Percentiles rank a stretch among this genome's conserved stretches.
These are phyloP conservation scores for Rhodophaea formosa DNA, from an alignment of 2,888 invertebrate species.

Conservation along the genomic window DNA sequence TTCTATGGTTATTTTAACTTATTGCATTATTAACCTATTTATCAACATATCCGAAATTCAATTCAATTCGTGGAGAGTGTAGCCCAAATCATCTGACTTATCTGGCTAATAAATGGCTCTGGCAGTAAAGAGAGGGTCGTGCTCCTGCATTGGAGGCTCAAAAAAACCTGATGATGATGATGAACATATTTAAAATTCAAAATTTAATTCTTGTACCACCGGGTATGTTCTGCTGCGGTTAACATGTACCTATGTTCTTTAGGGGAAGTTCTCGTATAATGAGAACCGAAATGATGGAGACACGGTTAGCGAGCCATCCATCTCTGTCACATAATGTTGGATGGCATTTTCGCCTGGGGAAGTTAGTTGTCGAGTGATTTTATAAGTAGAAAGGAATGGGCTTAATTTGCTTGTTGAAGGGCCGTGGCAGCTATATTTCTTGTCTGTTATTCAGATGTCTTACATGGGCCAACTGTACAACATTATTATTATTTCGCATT, in stretches of 20 bases:
- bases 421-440: neutral
- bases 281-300: slow-evolving; percentile 62
- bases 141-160: too few relatives aligned
- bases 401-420: slow-evolving; percentile 12
- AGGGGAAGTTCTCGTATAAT: slow-evolving; percentile 40
- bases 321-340: slow-evolving; percentile 40
- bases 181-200: neutral
- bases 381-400: slow-evolving; percentile 9
- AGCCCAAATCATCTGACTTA: too few relatives aligned
- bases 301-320: slow-evolving; percentile 57
- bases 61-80: too few relatives aligned
- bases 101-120: too few relatives aligned
- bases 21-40: too few relatives aligned
- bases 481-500: too few relatives aligned
- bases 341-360: slow-evolving; percentile 21
- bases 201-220: slow-evolving; percentile 11
- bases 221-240: slow-evolving; percentile 17
- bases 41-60: too few relatives aligned
- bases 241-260: slow-evolving; percentile 17
- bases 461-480: too few relatives aligned
- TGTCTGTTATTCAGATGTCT: neutral
- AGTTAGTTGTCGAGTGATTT: slow-evolving; percentile 16
- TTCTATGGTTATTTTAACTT: too few relatives aligned
- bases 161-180: too few relatives aligned
- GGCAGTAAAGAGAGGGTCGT: too few relatives aligned